These are phyloP conservation scores for Leucophora obtusa DNA, from an alignment of 2,888 invertebrate species.

Conservation along the genomic window DNA sequence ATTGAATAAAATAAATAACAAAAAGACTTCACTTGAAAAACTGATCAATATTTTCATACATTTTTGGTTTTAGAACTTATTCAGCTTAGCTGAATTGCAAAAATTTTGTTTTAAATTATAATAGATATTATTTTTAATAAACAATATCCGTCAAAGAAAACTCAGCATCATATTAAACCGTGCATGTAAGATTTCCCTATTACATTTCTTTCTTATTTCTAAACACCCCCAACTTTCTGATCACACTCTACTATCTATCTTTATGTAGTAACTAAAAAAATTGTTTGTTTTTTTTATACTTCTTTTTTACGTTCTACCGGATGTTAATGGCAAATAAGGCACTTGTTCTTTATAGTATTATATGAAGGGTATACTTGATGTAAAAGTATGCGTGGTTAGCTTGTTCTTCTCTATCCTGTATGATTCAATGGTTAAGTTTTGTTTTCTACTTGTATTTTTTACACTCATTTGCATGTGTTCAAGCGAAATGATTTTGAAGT, in stretches of 20 bases:
- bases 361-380: constrained; percentile 18
- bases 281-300: not conserved
- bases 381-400: constrained; percentile 22
- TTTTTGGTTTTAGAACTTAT: no score
- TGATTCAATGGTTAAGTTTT: not conserved
- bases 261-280: not conserved
- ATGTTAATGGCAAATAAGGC: constrained; percentile 27
- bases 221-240: not conserved
- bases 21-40: no score
- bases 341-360: constrained; percentile 17
- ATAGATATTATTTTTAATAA: no score
- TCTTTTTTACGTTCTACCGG: constrained; percentile 8
- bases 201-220: not conserved
- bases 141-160: no score
- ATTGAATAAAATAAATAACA: no score
- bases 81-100: no score
- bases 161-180: no score
- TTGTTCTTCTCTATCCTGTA: constrained; percentile 6
- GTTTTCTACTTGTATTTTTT: not conserved
- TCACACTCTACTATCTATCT: not conserved
- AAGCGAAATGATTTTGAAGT: not conserved
- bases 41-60: no score
- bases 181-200: no score
- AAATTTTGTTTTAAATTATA: no score
- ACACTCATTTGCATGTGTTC: constrained; percentile 6